Evolutionary conservation across 2,888 invertebrate species (phyloP).

Genomic region (Rhagonycha lutea): DNA sequence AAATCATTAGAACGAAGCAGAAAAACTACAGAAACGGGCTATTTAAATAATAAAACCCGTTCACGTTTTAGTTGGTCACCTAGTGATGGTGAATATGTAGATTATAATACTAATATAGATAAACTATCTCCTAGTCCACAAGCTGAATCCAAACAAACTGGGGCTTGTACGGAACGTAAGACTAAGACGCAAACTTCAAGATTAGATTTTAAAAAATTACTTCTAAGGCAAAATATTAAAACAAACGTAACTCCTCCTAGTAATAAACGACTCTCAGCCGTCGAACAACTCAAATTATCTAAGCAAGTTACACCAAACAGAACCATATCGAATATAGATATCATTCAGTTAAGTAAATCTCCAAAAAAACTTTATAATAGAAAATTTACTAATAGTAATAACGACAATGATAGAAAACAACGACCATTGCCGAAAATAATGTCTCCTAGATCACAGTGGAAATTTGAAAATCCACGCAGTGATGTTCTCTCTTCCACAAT

Average conservation of each 20-base stretch:
- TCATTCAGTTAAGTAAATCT: conserved; percentile 72
- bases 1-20: conserved; percentile 45
- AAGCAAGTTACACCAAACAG: conserved; percentile 52
- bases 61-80: conserved; percentile 71
- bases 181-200: conserved; percentile 72
- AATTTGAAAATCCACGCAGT: conserved; percentile 74
- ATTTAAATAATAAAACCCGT: conserved; percentile 59
- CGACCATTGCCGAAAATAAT: conserved; percentile 62
- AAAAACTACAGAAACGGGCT: conserved; percentile 65
- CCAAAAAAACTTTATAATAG: conserved; percentile 70
- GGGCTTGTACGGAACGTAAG: conserved; percentile 67
- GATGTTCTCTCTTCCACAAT: conserved; percentile 87
- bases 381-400: conserved; percentile 59
- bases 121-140: conserved; percentile 49
- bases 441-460: conserved; percentile 73
- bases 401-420: conserved; percentile 51
- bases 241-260: conserved; percentile 58
- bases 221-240: conserved; percentile 77
- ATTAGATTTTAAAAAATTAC: conserved; percentile 80
- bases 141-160: conserved; percentile 54
- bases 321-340: conserved; percentile 59
- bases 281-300: conserved; percentile 76
- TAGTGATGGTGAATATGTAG: conserved; percentile 52
- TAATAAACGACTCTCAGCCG: conserved; percentile 71
- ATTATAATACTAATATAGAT: conserved; percentile 49